Evolutionary conservation across 2,888 invertebrate genomes (phyloP).

Genomic region (Habroteleia sp.): DNA sequence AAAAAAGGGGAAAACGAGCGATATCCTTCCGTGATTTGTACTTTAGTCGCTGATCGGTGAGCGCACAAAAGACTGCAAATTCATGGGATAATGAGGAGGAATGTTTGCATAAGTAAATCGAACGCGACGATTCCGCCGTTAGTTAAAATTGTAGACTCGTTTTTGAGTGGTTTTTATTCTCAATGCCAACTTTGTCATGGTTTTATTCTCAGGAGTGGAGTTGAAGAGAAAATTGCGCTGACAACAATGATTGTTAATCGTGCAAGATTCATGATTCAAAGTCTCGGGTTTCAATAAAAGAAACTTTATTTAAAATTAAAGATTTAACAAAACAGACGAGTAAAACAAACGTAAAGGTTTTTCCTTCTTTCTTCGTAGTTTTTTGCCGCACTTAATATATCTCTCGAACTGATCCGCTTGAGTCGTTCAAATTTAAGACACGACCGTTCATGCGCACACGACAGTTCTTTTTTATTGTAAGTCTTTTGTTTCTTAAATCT

Average conservation of each 20-base stretch:
- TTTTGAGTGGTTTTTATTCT: conserved; percentile 12
- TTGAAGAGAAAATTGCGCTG: conserved; percentile 13
- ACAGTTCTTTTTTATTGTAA: conserved; percentile 27
- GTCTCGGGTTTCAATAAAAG: conserved; percentile 21
- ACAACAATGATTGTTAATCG: conserved; percentile 27
- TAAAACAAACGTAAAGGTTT: conserved; percentile 37
- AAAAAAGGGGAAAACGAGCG: background rate
- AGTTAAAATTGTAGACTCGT: conserved; percentile 19
- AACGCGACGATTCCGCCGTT: conserved; percentile 11
- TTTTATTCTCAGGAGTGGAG: conserved; percentile 38
- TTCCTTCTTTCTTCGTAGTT: conserved; percentile 2
- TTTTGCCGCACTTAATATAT: conserved; percentile 19
- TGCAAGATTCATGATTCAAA: conserved; percentile 28
- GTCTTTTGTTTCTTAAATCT: conserved; percentile 60
- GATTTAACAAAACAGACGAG: conserved; percentile 46
- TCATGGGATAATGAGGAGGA: conserved; percentile 18
- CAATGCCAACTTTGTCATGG: conserved; percentile 14
- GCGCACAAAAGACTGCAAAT: conserved; percentile 28
- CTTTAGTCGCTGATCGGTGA: conserved; percentile 37
- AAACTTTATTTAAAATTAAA: conserved; percentile 52
- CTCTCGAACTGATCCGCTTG: conserved; percentile 20
- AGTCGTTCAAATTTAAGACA: conserved; percentile 20
- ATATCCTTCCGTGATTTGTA: conserved; percentile 14
- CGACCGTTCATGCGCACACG: too few relatives aligned
- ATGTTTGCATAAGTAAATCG: conserved; percentile 21